Base-by-base conservation (phyloP, 30 jellyfish, hydroid and myxozoan genomes). In the Hydra vulgaris region DNA sequence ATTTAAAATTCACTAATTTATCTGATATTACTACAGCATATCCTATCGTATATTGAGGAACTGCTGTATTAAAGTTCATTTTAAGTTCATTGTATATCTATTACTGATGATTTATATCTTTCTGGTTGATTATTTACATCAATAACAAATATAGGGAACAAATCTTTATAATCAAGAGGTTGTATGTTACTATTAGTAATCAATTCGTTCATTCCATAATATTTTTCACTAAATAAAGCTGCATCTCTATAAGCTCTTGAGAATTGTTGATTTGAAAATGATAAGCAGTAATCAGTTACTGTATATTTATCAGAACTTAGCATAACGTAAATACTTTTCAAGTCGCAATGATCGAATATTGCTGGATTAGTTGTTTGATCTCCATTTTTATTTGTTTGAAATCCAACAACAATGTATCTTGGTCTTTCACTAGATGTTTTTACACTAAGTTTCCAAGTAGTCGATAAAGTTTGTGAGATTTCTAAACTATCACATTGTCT, bases 321-420 rank as follows among this genome's bases (percentile, higher is more conserved):
- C 15, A 15, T 69, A 23, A 69, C 76, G 27, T 69, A 23, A 3
- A 69, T 69, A 23, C 15, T 69, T 15, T 69, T 21, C 76, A 69
- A 21, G 76, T 69, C 27, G 76, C 76, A 69, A 23, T 69, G 76
- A 23, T 69, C 76, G 27, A 69, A 69, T 21, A 69, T 15, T 3
- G 27, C 5, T 8, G 76, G 15, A 23, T 69, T 23, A 8, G 8
- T 5, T 23, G 8, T 23, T 23, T 69, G 76, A 23, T 69, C 15
- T 3, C 27, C 27, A 21, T 69, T 15, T 69, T 15, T 69, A 8
- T 23, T 23, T 69, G 76, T 69, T 23, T 23, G 76, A 15, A 69
- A 69, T 21, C 27, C 76, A 3, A 69, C 15, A 21, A 69, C 15
- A 8, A 69, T 23, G 27, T 3, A 69, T 21, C 76, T 21, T 69